Evolutionary conservation across 1,140 invertebrate genomes (phyloP), one percentile per base, ranked within the genome.

Genomic region (Drosophila melanica): DNA sequence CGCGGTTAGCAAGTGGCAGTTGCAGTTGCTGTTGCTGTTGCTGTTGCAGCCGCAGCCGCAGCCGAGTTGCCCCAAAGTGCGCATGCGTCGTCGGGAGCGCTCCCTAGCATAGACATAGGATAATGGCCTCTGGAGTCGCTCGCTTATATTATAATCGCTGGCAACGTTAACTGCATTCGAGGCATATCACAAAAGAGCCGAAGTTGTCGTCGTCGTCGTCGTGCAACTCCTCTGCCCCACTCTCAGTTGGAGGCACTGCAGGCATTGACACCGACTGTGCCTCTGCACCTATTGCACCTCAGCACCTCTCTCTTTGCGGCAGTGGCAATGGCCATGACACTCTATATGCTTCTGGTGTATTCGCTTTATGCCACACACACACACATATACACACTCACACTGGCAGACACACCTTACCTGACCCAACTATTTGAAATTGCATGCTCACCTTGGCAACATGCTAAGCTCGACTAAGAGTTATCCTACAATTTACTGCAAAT

Each of bases 111-210:
- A 14, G 30, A 45, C 39, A 51, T 69, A 86, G 82, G 84, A 77
- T 82, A 86, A 87, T 86, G 82, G 82, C 82, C 82, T 81, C 65
- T 70, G 44, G 71, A 79, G 74, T 70, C 57, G 64, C 66, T 76
- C 66, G 69, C 50, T 77, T 78, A 87, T 79, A 71, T 68, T 69
- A 86, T 86, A 81, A 79, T 81, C 82, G 78, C 42, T 75, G 64
- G 54, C 47, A 50, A 41, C 54, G 65, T 63, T 66, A 54, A 51
- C 41, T 51, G 58, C 68, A 51, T 41, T 54, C 66, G 65, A 59
- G 50, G 39, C 75, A 81, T 74, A 59, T 57, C 79, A 39, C 54
- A 67, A 77, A 58, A 67, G 59, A 37, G 30, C 5, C 63, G 55
- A 45, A 47, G 41, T 41, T 18, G 57, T 58, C 39, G 42, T 37